Evolutionary conservation across 2,888 invertebrate genomes (phyloP).

Genomic region (Lasioglossum pauxillum): DNA sequence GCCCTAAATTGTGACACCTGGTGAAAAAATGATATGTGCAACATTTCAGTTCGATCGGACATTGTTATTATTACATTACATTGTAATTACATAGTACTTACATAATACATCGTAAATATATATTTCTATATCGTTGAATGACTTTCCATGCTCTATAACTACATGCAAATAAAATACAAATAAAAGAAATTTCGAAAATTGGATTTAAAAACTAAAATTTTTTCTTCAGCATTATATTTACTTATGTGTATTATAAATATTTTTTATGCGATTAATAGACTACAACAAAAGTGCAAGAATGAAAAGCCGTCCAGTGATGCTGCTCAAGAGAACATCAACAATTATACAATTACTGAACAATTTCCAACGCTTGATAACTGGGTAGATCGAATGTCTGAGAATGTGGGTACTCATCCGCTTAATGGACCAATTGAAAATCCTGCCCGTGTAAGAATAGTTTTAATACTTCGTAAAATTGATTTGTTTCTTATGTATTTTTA

Average conservation of each 20-base stretch:
- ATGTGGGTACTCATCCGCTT: constrained; percentile 12
- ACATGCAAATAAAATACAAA: too few relatives aligned
- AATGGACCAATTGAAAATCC: constrained; percentile 30
- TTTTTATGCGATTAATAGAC: constrained; percentile 23
- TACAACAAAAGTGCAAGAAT: constrained; percentile 35
- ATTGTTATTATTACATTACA: too few relatives aligned
- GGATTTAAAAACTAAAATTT: too few relatives aligned
- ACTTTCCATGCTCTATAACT: too few relatives aligned
- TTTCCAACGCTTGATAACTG: constrained; percentile 80
- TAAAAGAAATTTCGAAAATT: too few relatives aligned
- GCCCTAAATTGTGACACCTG: too few relatives aligned
- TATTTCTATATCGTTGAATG: too few relatives aligned
- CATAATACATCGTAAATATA: too few relatives aligned
- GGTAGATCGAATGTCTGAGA: constrained; percentile 73
- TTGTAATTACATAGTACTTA: too few relatives aligned
- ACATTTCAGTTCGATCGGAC: too few relatives aligned
- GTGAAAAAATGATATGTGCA: too few relatives aligned
- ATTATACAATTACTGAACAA: constrained; percentile 71
- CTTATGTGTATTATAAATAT: not conserved
- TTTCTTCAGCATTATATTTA: too few relatives aligned
- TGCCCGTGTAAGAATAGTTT: constrained; percentile 38
- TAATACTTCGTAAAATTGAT: not conserved
- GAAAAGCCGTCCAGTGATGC: constrained; percentile 21
- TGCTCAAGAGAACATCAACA: constrained; percentile 32
- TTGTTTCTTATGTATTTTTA: not conserved